A percentile compares a stretch with the other conserved stretches of the same genome.
These are phyloP conservation scores for Nymphalis io DNA, from an alignment of 1,140 invertebrate species.

Conservation along the genomic window DNA sequence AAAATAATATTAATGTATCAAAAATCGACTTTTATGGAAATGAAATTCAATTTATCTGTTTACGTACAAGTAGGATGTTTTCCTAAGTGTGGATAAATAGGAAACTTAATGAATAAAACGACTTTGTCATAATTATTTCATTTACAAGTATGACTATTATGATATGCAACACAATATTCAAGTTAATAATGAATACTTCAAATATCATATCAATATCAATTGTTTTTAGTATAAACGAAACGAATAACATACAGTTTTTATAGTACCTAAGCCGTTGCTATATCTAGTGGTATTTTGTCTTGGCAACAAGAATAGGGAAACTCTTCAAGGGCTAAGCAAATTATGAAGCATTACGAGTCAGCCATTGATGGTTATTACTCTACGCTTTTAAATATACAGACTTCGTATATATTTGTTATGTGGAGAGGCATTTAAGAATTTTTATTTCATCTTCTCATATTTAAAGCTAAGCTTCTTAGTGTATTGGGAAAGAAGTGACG, in stretches of 20 bases:
- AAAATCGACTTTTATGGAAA: too few relatives aligned
- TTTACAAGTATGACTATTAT: not conserved
- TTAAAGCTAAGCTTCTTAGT: not conserved
- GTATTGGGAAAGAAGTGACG: too few relatives aligned
- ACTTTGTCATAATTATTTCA: not conserved
- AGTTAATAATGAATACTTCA: slow-evolving; percentile 24
- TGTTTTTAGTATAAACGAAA: slow-evolving; percentile 21
- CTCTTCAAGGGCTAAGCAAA: slow-evolving; percentile 7
- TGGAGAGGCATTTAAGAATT: not conserved
- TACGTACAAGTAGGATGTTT: too few relatives aligned
- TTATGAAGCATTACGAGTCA: slow-evolving; percentile 1
- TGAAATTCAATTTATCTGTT: too few relatives aligned
- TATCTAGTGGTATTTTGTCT: not conserved
- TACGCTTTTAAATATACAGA: not conserved
- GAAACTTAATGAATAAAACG: not conserved
- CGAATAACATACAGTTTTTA: slow-evolving; percentile 10
- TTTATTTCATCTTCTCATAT: not conserved
- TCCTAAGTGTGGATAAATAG: not conserved
- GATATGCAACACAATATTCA: slow-evolving; percentile 26
- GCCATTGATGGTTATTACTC: slow-evolving; percentile 5
- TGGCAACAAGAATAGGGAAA: not conserved
- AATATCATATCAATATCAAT: slow-evolving; percentile 35
- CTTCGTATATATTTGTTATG: not conserved
- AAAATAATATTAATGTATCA: too few relatives aligned
- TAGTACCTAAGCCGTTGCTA: not conserved